Percentiles rank a stretch among this genome's conserved stretches.
These are phyloP conservation scores for Choreutis nemorana DNA, from an alignment of 2,888 invertebrate species.

Conservation along the genomic window DNA sequence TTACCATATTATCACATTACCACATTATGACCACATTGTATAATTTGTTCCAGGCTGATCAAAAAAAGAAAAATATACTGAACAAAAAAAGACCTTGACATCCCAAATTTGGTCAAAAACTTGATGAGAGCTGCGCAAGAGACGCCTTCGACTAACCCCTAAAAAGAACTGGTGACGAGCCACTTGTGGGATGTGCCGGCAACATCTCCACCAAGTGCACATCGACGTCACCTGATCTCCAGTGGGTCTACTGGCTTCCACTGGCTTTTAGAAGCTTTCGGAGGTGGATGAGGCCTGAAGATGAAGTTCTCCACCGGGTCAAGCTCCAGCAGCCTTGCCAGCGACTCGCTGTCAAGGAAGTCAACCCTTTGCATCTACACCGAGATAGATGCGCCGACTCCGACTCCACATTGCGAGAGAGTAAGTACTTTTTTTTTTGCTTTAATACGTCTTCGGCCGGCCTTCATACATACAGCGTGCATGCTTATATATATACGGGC, in stretches of 20 bases:
- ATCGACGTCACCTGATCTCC: constrained; percentile 54
- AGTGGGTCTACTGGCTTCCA: too few species aligned
- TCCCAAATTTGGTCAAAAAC: too few species aligned
- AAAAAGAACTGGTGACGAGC: constrained; percentile 17
- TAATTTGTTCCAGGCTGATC: constrained; percentile 41
- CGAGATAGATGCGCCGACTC: constrained; percentile 54
- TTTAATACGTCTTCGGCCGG: background rate
- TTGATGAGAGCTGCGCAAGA: too few species aligned
- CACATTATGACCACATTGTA: too few species aligned
- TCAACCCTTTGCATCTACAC: constrained; percentile 73
- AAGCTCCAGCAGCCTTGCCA: constrained; percentile 71
- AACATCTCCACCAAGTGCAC: constrained; percentile 45
- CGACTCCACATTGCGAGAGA: constrained; percentile 57
- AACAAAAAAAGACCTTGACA: constrained; percentile 25
- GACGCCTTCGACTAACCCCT: too few species aligned
- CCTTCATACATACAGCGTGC: constrained; percentile 4
- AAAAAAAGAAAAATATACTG: constrained; percentile 29
- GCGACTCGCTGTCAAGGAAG: constrained; percentile 70
- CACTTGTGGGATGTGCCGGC: constrained; percentile 56
- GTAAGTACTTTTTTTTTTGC: constrained; percentile 29
- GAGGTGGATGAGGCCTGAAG: constrained; percentile 25
- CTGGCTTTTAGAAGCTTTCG: background rate
- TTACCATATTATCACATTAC: too few species aligned
- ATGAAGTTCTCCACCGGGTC: constrained; percentile 73
- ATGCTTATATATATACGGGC: background rate